phyloP scores from a whole-genome alignment of 2,888 invertebrate species.

The Drepanosiphum platanoidis region DNA sequence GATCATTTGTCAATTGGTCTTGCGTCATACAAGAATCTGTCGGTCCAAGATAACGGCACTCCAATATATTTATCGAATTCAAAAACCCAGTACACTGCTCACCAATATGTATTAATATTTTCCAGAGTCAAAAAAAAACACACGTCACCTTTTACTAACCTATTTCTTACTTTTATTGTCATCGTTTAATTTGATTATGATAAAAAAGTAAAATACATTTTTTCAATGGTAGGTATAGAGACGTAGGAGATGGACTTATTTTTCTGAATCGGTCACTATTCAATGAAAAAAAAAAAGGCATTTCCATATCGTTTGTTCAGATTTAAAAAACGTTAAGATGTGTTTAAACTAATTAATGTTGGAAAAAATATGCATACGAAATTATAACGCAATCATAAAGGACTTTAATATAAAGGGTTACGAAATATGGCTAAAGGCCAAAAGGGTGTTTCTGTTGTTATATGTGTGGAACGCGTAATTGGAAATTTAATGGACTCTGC shows the following conservation, averaged over 20 bases:
- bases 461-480: conserved; percentile 53
- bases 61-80: conserved; percentile 51
- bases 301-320: neutral
- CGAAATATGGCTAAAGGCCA: conserved; percentile 50
- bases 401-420: conserved; percentile 47
- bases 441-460: conserved; percentile 54
- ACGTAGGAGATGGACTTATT: too few species aligned
- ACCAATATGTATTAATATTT: neutral
- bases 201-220: too few species aligned
- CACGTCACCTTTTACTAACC: neutral
- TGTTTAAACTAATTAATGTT: conserved; percentile 34
- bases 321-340: neutral
- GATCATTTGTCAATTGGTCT: conserved; percentile 49
- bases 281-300: neutral
- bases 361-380: conserved; percentile 9
- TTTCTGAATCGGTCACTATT: too few species aligned
- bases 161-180: neutral
- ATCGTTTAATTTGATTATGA: neutral
- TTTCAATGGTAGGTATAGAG: neutral
- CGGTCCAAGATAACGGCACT: conserved; percentile 40
- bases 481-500: conserved; percentile 60
- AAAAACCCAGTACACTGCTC: conserved; percentile 1
- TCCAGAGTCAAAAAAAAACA: neutral
- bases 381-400: conserved; percentile 41
- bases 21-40: conserved; percentile 39